Percentiles rank a stretch among this genome's conserved stretches.
Evolutionary conservation across 2,888 invertebrate genomes (phyloP).

Genomic region (Ectemnius cavifrons): DNA sequence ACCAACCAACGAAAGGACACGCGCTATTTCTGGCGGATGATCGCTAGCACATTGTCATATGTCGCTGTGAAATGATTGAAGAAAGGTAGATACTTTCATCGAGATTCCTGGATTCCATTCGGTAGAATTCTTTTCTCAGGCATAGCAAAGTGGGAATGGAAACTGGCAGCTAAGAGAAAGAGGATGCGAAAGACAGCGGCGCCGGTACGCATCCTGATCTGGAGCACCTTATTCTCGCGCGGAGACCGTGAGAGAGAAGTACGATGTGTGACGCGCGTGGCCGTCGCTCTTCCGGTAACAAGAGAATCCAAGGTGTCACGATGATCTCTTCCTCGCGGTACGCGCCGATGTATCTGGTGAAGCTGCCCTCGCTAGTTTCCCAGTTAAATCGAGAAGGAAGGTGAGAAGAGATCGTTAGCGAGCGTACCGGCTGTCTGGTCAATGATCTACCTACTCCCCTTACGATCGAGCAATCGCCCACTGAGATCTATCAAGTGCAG

Average conservation of each 20-base stretch:
- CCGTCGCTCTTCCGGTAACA: constrained; percentile 43
- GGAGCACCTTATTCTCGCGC: constrained; percentile 19
- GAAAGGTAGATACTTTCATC: constrained; percentile 10
- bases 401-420: not conserved
- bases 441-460: constrained; percentile 20
- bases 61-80: not conserved
- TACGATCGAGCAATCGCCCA: not conserved
- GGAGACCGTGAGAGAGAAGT: constrained; percentile 42
- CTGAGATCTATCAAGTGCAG: no score
- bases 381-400: constrained; percentile 12
- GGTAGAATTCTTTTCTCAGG: constrained; percentile 12
- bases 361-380: not conserved
- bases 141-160: constrained; percentile 3
- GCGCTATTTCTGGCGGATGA: constrained; percentile 52
- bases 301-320: constrained; percentile 27
- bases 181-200: not conserved
- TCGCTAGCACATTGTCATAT: constrained; percentile 30
- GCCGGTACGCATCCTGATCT: not conserved
- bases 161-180: not conserved
- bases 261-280: constrained; percentile 27
- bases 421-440: constrained; percentile 13
- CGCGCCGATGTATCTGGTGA: no score
- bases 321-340: constrained; percentile 14
- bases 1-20: constrained; percentile 36
- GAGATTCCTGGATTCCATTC: constrained; percentile 9